Base-by-base conservation (phyloP, 1,140 invertebrate species). In the Gonioctena quinquepunctata region DNA sequence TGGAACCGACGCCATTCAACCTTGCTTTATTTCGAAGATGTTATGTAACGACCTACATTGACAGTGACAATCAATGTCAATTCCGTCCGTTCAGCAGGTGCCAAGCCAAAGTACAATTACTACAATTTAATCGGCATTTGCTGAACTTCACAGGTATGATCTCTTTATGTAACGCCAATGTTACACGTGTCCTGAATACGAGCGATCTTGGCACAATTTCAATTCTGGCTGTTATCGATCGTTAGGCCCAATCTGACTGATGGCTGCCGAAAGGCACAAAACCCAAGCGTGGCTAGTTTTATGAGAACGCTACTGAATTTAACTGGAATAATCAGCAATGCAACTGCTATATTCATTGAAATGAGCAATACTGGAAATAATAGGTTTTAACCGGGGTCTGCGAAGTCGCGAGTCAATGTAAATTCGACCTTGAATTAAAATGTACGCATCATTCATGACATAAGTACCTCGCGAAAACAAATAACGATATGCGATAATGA, bases 151-250 rank as follows among this genome's bases (percentile, higher is more conserved):
- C 50, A 2, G 2, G 18, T 27, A 23, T 48, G 27, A n/a, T 19
- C 26, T 42, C 42, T 66, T 42, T 66, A 66, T 19, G 49, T 66
- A 66, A 56, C n/a, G 7, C 42, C 22, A 3, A n/a, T n/a, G 19
- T 26, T 54, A 23, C 50, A 66, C 63, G 63, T 66, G 63, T 27
- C 63, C 48, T 66, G 27, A 33, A 66, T 25, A n/a, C 49, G 19
- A 21, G 3, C 16, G 63, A 54, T 42, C 60, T 48, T 66, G 63
- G 63, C 63, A 66, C 48, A 18, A 26, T 52, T 66, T 66, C 61
- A 16, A 3, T 26, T 42, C n/a, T 3, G 33, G 3, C 33, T 42
- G n/a, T n/a, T n/a, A 42, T 42, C 16, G 33, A 42, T 42, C 33
- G 33, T 42, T 11, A 42, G n/a, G 11, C n/a, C n/a, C 33, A 0